Conservation (phyloP, 2,888 invertebrate species). For the Eumacrocentrus americanus region DNA sequence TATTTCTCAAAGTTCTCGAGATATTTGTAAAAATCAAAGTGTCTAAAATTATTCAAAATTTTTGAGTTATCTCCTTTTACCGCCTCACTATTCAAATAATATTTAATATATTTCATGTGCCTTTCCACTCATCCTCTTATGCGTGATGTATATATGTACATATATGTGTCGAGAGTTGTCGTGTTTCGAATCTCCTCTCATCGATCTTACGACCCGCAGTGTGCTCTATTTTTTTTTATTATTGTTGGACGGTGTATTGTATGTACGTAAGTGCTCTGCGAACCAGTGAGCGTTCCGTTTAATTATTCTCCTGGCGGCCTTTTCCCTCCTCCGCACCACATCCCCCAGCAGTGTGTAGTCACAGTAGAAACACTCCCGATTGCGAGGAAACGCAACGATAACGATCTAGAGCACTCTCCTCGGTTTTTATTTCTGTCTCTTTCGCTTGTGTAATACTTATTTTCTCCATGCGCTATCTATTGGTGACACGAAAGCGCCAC, state of each 20-base stretch:
- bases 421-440: constrained; percentile 29
- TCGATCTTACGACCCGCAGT: constrained; percentile 57
- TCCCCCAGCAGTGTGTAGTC: constrained; percentile 2
- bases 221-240: too few relatives aligned
- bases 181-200: constrained; percentile 56
- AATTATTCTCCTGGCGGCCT: constrained; percentile 19
- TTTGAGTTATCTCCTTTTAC: too few relatives aligned
- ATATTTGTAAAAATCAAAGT: too few relatives aligned
- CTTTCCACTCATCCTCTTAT: neutral
- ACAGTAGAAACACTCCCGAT: constrained; percentile 4
- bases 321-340: neutral
- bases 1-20: too few relatives aligned
- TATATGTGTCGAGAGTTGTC: constrained; percentile 37
- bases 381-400: constrained; percentile 19
- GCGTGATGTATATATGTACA: neutral
- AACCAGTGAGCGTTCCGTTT: constrained; percentile 36
- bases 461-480: constrained; percentile 26
- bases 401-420: constrained; percentile 26
- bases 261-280: constrained; percentile 37
- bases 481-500: constrained; percentile 34
- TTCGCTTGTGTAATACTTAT: constrained; percentile 25
- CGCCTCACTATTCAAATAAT: too few relatives aligned
- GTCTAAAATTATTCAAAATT: too few relatives aligned
- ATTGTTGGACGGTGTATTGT: too few relatives aligned
- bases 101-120: constrained; percentile 3